Evolutionary conservation across 2,797 vertebrate species (phyloP).

Genomic region (Neostethus bicornis): DNA sequence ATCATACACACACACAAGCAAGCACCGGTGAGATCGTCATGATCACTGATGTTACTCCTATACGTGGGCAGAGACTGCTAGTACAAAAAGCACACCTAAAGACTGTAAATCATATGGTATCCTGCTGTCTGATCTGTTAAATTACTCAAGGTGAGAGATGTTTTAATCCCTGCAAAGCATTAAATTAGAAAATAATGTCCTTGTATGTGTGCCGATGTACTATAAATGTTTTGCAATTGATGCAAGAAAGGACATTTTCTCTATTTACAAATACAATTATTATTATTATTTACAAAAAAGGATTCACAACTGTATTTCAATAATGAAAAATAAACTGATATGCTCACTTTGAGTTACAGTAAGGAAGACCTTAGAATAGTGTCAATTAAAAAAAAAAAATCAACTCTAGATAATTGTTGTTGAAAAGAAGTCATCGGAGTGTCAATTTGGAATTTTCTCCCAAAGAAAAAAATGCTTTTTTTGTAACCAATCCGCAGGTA

Average conservation of each 20-base stretch:
- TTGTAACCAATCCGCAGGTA: too few species aligned
- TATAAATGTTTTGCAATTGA: neutral
- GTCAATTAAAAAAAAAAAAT: too few species aligned
- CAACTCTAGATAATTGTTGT: too few species aligned
- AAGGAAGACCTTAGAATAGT: too few species aligned
- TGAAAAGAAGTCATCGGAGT: too few species aligned
- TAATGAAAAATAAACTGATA: too few species aligned
- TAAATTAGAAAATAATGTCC: too few species aligned
- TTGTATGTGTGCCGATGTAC: neutral
- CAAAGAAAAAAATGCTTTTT: too few species aligned
- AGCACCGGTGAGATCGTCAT: conserved; percentile 48
- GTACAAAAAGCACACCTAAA: conserved; percentile 20
- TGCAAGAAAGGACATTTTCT: neutral
- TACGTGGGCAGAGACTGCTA: conserved; percentile 17
- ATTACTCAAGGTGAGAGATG: neutral
- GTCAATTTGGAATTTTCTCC: too few species aligned
- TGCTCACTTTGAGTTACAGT: too few species aligned
- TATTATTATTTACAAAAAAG: too few species aligned
- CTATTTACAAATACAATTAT: neutral
- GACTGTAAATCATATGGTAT: conserved; percentile 10
- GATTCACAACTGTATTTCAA: neutral
- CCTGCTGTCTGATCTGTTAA: neutral
- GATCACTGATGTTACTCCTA: conserved; percentile 44
- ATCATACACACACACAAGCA: conserved; percentile 29
- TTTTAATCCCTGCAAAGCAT: neutral